These are phyloP conservation scores for Anoplopoma fimbria DNA, from an alignment of 2,113 vertebrate species.

Conservation along the genomic window DNA sequence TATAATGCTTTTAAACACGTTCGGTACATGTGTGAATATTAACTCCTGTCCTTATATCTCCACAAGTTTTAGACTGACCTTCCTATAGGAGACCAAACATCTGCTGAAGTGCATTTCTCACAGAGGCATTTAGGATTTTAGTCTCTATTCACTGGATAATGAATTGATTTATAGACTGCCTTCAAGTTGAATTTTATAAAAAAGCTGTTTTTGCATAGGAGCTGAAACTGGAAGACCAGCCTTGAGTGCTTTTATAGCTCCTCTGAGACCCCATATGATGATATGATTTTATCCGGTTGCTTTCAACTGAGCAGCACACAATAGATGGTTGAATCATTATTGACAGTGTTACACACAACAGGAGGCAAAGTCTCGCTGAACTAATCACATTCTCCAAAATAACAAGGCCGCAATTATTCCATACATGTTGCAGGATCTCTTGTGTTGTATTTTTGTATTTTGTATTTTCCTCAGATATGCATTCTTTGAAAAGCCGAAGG, in stretches of 20 bases:
- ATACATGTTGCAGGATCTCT: neutral
- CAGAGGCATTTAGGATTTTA: neutral
- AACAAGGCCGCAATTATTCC: neutral
- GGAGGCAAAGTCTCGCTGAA: neutral
- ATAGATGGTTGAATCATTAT: slow-evolving; percentile 12
- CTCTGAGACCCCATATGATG: neutral
- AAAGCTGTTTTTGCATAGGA: neutral
- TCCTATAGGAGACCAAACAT: neutral
- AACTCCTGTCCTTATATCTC: neutral
- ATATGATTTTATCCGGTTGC: neutral
- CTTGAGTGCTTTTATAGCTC: neutral
- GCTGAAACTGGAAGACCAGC: neutral
- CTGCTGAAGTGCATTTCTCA: neutral
- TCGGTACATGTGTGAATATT: neutral
- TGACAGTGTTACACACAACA: neutral
- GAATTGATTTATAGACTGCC: neutral
- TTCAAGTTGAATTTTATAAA: neutral
- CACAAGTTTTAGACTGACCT: too few species aligned
- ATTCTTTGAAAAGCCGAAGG: neutral
- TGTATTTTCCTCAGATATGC: neutral
- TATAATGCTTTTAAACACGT: neutral
- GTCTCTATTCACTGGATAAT: neutral
- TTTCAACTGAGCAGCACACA: neutral
- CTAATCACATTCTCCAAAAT: neutral
- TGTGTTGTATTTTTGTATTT: neutral